Base-by-base conservation (phyloP, 2,888 invertebrate genomes). In the Cheilosia impressa region DNA sequence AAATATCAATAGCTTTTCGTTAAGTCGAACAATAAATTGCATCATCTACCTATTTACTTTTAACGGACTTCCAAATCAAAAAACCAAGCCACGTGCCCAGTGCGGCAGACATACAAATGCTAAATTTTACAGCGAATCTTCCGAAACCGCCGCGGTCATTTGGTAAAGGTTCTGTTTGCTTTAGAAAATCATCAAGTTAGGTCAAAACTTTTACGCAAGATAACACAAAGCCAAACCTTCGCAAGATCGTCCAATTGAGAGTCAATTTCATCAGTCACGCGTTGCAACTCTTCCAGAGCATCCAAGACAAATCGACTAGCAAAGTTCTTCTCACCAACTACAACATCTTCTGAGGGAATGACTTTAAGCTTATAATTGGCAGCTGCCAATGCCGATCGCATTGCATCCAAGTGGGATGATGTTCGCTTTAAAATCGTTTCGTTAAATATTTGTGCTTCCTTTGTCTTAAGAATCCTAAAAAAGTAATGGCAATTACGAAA, bases 301-400 rank as follows among this genome's bases (percentile, higher is more conserved):
- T 91, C 90, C n/a, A 92, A 47, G 0, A 92, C 91, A 71, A 91
- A 91, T 55, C 90, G 89, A 68, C 92, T 92, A 0, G 92, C 92
- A 82, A 90, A 92, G n/a, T 89, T 88, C 22, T 90, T 91, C 13
- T 92, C 92, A 4, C 91, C 91, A 0, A 92, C 88, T 6, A 92
- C 75, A n/a, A 91, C 88, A 88, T 92, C 92, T 10, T 91, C 90
- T 0, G 91, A 89, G 4, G 90, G 90, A 85, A 88, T 88, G 9
- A 92, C 87, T 69, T 90, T 88, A 27, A 92, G 78, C 87, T 92
- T 92, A 58, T 92, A 90, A 60, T 92, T 90, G 19, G 92, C 90
- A 17, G 89, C 90, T 0, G 90, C 88, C 38, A 92, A 41, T 0
- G 92, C 89, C 3, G 90, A 90, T 15, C 90, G 89, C 89, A 92